Evolutionary conservation across 1,140 invertebrate genomes (phyloP).

Genomic region (Heliothis virescens): DNA sequence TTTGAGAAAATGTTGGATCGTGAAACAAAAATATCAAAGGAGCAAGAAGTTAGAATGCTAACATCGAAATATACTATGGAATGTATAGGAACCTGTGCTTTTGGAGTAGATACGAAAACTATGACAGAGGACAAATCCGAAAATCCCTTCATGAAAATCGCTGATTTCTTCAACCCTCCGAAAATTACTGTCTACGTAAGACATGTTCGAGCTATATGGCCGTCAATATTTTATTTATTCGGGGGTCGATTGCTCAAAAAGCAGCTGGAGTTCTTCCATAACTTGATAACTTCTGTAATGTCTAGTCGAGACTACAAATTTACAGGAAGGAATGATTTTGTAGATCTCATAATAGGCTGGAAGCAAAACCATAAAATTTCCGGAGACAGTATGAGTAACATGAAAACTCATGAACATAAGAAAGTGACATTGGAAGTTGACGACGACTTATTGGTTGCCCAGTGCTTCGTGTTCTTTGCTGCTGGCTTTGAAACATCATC

Average conservation of each 20-base stretch:
- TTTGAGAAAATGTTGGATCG: conserved; percentile 69
- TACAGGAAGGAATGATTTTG: conserved; percentile 62
- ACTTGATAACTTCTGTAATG: conserved; percentile 61
- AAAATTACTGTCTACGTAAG: conserved; percentile 49
- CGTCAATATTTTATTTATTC: conserved; percentile 60
- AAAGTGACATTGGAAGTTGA: conserved; percentile 55
- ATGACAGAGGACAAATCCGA: conserved; percentile 64
- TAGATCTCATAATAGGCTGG: conserved; percentile 63
- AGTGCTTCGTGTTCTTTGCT: conserved; percentile 66
- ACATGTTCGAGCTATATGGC: conserved; percentile 61
- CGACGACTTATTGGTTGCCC: conserved; percentile 72
- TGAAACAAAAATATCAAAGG: conserved; percentile 53
- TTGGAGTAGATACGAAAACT: conserved; percentile 87
- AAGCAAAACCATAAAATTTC: conserved; percentile 57
- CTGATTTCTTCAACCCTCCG: conserved; percentile 64
- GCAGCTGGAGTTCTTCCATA: conserved; percentile 60
- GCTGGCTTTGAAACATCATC: conserved; percentile 80
- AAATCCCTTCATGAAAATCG: conserved; percentile 85
- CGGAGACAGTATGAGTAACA: conserved; percentile 59
- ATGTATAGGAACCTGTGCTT: conserved; percentile 87
- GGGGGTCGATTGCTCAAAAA: conserved; percentile 54
- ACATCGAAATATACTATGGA: conserved; percentile 86
- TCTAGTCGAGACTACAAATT: conserved; percentile 55
- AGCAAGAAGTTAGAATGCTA: conserved; percentile 77
- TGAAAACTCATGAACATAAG: conserved; percentile 49